phyloP scores from a whole-genome alignment of 2,888 invertebrate species.

The Harpalus rubripes region DNA sequence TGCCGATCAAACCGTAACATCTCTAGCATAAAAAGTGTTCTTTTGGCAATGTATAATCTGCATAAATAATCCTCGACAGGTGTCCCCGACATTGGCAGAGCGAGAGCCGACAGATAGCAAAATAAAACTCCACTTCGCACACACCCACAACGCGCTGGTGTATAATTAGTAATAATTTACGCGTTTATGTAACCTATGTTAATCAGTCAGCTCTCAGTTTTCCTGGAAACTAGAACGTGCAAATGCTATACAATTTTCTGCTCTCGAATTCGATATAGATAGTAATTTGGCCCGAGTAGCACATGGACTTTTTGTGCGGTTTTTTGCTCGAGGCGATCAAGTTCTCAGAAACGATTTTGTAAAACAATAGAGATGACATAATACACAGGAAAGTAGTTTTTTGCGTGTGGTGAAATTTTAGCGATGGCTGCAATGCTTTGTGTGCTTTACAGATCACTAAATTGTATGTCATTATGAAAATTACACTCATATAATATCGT shows the following conservation, averaged over 20 bases:
- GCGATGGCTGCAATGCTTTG: slow-evolving; percentile 24
- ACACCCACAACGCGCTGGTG: slow-evolving; percentile 21
- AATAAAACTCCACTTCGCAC: slow-evolving; percentile 1
- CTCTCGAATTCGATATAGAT: slow-evolving; percentile 57
- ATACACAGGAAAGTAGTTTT: slow-evolving; percentile 46
- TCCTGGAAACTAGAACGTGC: slow-evolving; percentile 57
- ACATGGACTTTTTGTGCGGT: slow-evolving; percentile 47
- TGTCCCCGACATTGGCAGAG: slow-evolving; percentile 32
- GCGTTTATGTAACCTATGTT: slow-evolving; percentile 61
- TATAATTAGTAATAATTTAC: slow-evolving; percentile 57
- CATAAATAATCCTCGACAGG: slow-evolving; percentile 34
- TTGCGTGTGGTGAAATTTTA: slow-evolving; percentile 48
- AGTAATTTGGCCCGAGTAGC: slow-evolving; percentile 51
- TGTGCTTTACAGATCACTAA: slow-evolving; percentile 42
- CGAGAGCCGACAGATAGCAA: neutral
- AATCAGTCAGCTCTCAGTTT: slow-evolving; percentile 29
- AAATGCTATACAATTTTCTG: slow-evolving; percentile 65
- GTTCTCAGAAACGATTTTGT: slow-evolving; percentile 60
- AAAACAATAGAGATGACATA: slow-evolving; percentile 58
- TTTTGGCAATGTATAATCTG: slow-evolving; percentile 29
- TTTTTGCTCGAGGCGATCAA: slow-evolving; percentile 20
- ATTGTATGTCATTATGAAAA: slow-evolving; percentile 39
- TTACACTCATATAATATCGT: slow-evolving; percentile 6
- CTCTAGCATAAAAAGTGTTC: slow-evolving; percentile 14
- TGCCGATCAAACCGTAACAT: neutral